Evolutionary conservation across 2,797 vertebrate genomes (phyloP).

Genomic region (Myotis pilosus): DNA sequence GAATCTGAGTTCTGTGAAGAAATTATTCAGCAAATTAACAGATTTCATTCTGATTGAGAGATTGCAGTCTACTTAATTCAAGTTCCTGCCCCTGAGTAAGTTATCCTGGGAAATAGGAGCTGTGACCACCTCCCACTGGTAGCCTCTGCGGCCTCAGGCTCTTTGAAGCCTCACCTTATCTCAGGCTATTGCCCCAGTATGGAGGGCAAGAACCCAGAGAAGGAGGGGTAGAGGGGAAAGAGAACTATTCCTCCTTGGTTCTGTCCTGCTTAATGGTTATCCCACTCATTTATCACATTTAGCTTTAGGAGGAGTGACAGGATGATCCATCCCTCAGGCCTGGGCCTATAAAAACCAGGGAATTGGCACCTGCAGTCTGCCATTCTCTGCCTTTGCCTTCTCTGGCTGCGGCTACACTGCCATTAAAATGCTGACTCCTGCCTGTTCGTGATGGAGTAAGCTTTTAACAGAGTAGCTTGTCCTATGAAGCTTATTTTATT

Average conservation of each 20-base stretch:
- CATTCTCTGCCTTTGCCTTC: slow-evolving; percentile 50
- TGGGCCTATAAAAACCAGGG: not conserved
- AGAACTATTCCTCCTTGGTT: not conserved
- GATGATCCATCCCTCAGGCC: slow-evolving; percentile 49
- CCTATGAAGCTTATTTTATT: not conserved
- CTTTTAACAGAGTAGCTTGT: slow-evolving; percentile 46
- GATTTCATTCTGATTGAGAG: not conserved
- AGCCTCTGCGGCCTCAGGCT: not conserved
- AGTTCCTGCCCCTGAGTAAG: not conserved
- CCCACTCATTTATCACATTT: slow-evolving; percentile 67
- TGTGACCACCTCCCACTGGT: not conserved
- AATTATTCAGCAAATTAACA: slow-evolving; percentile 9
- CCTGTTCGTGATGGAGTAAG: slow-evolving; percentile 29
- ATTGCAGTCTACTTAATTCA: not conserved
- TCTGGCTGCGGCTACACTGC: slow-evolving; percentile 9
- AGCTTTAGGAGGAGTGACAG: slow-evolving; percentile 57
- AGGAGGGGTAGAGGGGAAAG: not conserved
- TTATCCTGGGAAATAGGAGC: not conserved
- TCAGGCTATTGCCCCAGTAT: not conserved
- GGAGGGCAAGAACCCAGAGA: not conserved
- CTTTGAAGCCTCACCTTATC: not conserved
- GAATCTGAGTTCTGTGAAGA: not conserved
- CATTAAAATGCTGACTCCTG: slow-evolving; percentile 15
- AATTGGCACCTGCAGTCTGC: slow-evolving; percentile 42
- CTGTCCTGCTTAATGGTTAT: slow-evolving; percentile 19